Evolutionary conservation across 1,140 invertebrate species (phyloP).

Genomic region (Rhizoglyphus robini): DNA sequence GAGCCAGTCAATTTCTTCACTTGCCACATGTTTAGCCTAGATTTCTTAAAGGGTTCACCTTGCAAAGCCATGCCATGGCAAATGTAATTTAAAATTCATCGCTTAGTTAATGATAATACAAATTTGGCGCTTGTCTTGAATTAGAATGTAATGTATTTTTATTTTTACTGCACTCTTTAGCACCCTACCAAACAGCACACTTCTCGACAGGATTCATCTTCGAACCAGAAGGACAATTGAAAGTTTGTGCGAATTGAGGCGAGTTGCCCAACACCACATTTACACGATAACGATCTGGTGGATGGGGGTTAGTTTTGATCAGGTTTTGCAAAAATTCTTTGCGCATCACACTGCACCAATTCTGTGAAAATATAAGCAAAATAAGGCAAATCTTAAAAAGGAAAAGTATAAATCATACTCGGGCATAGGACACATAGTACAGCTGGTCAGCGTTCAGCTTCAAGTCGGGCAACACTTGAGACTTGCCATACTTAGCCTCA

Average conservation of each 20-base stretch:
- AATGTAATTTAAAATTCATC: no score
- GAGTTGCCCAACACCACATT: conserved; percentile 78
- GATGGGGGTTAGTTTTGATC: conserved; percentile 28
- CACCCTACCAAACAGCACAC: conserved; percentile 83
- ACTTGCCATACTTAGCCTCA: conserved; percentile 26
- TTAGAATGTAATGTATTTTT: no score
- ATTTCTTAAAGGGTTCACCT: no score
- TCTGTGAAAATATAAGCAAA: conserved; percentile 41
- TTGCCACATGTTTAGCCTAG: no score
- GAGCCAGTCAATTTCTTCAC: no score
- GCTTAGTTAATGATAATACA: no score
- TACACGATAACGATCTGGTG: conserved; percentile 38
- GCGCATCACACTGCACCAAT: conserved; percentile 39
- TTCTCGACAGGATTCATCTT: conserved; percentile 82
- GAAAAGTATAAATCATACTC: conserved; percentile 25
- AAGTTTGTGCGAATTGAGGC: conserved; percentile 66
- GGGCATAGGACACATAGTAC: conserved; percentile 61
- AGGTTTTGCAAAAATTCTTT: conserved; percentile 48
- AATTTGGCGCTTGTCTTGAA: no score
- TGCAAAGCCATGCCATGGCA: no score
- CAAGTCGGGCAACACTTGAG: conserved; percentile 52
- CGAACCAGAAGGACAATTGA: conserved; percentile 50
- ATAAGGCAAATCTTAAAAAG: conserved; percentile 30
- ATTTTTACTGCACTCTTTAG: no score
- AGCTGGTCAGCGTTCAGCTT: conserved; percentile 58